Percentiles rank a stretch among this genome's conserved stretches.
Conservation (phyloP, 2,113 vertebrate genomes). For the Pica pica region DNA sequence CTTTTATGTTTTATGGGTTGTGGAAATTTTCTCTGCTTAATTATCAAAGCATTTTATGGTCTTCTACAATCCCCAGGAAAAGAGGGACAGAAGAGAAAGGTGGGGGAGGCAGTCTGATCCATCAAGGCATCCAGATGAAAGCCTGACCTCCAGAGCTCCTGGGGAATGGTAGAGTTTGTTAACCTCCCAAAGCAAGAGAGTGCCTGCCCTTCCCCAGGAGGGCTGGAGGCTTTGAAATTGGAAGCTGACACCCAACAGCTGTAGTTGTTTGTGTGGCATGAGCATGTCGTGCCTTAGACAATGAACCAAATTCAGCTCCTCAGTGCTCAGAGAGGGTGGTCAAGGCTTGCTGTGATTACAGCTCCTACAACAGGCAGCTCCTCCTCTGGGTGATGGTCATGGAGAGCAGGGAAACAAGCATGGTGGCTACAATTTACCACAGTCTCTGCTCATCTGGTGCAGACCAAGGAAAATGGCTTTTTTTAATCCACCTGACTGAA, state of each 20-base stretch:
- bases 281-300: accelerated
- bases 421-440: background rate
- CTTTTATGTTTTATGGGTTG: slow-evolving; percentile 67
- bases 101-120: slow-evolving; percentile 34
- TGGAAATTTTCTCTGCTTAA: slow-evolving; percentile 66
- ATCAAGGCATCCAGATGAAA: slow-evolving; percentile 57
- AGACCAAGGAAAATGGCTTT: background rate
- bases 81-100: slow-evolving; percentile 4
- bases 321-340: background rate
- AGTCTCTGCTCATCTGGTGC: background rate
- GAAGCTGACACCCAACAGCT: slow-evolving; percentile 42
- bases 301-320: background rate
- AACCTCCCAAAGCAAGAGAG: slow-evolving; percentile 39
- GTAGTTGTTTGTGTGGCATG: background rate
- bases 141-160: slow-evolving; percentile 57
- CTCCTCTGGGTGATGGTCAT: background rate
- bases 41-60: slow-evolving; percentile 72
- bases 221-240: slow-evolving; percentile 64
- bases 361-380: background rate
- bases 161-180: slow-evolving; percentile 20
- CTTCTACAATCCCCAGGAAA: slow-evolving; percentile 55
- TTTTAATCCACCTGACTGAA: background rate
- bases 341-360: background rate
- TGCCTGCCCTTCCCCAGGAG: slow-evolving; percentile 41
- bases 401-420: background rate